Base-by-base conservation (phyloP, 1,140 invertebrate genomes). In the Trichogramma pretiosum region DNA sequence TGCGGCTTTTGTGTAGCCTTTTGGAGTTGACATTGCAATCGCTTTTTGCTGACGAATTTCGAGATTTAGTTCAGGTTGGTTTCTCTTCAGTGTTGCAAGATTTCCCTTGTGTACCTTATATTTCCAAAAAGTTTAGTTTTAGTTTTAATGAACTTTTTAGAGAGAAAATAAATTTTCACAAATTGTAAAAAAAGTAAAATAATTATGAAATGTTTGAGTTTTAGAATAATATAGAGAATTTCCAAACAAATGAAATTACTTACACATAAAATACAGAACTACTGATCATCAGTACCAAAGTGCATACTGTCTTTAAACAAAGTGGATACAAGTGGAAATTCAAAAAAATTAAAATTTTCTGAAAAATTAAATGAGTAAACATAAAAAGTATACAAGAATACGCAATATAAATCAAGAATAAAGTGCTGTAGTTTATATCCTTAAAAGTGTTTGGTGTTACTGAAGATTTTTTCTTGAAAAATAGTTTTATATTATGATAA, bases 81-180 rank as follows among this genome's bases (percentile, higher is more conserved):
- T 66, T 47, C 72, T 63, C 59, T 70, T 72, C 40, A 74, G 55
- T 19, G 55, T 58, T 14, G 59, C 46, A 55, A 74, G 59, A 55
- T 70, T 73, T 52, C 73, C 73, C 56, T 68, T 67, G 62, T 74
- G 71, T 56, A 71, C 68, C 70, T 71, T 48, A 52, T 62, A 57
- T 56, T 53, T 53, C 51, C 47, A 35, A 47, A 52, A 60, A 59
- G 53, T 54, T 57, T 61, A 63, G 52, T 62, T 43, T 28, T 28
- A 5, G 24, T 11, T 11, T 28, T 28, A 28, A 11, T 7, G 24
- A 28, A 28, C 5, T 28, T 28, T 28, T 7, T 28, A 28, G 5
- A 28, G 24, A 7, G 11, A 28, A 5, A 28, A 28, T 28, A 7
- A 28, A 7, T 28, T 7, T 7, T 7, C 5, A 28, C 11, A 28